Percentiles rank a stretch among this genome's conserved stretches.
These are phyloP conservation scores for Candidula unifasciata DNA, from an alignment of 2,888 invertebrate genomes.

Conservation along the genomic window DNA sequence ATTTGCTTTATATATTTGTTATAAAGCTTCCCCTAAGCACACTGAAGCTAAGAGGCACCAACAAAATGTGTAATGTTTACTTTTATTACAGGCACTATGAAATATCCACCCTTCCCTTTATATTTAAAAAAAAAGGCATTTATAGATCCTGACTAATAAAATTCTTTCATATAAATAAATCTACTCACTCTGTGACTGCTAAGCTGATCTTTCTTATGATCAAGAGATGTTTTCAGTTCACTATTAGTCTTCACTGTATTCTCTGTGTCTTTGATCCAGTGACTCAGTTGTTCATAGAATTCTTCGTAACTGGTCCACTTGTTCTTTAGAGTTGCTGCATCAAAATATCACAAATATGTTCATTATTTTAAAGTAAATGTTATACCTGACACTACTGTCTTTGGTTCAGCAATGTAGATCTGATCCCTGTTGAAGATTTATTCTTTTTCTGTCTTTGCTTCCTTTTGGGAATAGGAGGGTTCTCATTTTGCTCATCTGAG, in stretches of 20 bases:
- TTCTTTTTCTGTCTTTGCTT: too few species aligned
- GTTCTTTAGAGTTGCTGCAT: conserved; percentile 84
- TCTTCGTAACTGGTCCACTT: conserved; percentile 90
- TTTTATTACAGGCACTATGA: neutral
- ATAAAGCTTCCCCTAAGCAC: too few species aligned
- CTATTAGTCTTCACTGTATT: conserved; percentile 91
- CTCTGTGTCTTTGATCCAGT: conserved; percentile 92
- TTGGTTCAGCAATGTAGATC: too few species aligned
- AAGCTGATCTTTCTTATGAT: conserved; percentile 88
- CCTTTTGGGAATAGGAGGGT: too few species aligned
- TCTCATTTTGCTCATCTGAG: too few species aligned
- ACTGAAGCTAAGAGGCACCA: too few species aligned
- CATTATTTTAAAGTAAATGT: too few species aligned
- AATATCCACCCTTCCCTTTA: neutral
- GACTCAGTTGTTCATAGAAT: conserved; percentile 86
- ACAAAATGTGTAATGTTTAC: too few species aligned
- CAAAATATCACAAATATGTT: neutral
- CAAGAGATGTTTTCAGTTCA: conserved; percentile 87
- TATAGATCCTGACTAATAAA: neutral
- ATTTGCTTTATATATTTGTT: too few species aligned
- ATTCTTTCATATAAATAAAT: neutral
- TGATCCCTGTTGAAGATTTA: too few species aligned
- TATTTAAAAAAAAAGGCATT: neutral
- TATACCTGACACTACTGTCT: too few species aligned
- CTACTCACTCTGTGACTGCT: conserved; percentile 83